Evolutionary conservation across 2,888 invertebrate species (phyloP).

Genomic region (Enchytraeus crypticus): DNA sequence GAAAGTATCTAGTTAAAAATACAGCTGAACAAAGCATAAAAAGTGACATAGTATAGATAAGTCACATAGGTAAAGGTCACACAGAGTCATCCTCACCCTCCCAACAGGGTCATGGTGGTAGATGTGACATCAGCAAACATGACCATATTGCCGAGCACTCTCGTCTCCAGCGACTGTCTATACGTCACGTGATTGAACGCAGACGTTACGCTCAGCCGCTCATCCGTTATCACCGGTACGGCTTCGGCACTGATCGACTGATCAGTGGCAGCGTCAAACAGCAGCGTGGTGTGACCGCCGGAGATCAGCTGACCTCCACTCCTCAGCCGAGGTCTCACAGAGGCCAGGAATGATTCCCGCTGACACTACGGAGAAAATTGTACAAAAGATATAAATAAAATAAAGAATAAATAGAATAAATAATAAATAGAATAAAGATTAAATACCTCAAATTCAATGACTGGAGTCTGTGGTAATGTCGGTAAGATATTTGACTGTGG

Average conservation of each 20-base stretch:
- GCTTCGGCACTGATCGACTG: constrained; percentile 24
- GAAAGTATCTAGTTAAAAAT: too few species aligned
- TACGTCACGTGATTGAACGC: constrained; percentile 26
- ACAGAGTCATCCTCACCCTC: constrained; percentile 37
- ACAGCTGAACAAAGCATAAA: too few species aligned
- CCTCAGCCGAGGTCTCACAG: constrained; percentile 27
- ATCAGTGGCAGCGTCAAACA: constrained; percentile 29
- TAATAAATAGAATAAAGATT: too few species aligned
- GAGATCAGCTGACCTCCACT: constrained; percentile 29
- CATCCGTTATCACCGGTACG: constrained; percentile 10
- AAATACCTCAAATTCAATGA: not conserved
- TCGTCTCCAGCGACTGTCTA: constrained; percentile 57
- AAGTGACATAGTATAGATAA: too few species aligned
- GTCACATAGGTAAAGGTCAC: too few species aligned
- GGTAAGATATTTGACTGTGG: too few species aligned
- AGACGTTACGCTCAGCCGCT: not conserved
- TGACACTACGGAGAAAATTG: constrained; percentile 6
- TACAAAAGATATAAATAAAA: not conserved
- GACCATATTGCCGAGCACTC: constrained; percentile 68
- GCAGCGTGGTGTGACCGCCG: constrained; percentile 26
- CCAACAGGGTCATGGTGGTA: constrained; percentile 65
- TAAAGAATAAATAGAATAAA: not conserved
- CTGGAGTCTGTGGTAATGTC: too few species aligned
- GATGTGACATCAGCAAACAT: constrained; percentile 71
- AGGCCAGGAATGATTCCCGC: constrained; percentile 16